These are phyloP conservation scores for Oncorhynchus tshawytscha DNA, from an alignment of 2,113 vertebrate species.

Conservation along the genomic window DNA sequence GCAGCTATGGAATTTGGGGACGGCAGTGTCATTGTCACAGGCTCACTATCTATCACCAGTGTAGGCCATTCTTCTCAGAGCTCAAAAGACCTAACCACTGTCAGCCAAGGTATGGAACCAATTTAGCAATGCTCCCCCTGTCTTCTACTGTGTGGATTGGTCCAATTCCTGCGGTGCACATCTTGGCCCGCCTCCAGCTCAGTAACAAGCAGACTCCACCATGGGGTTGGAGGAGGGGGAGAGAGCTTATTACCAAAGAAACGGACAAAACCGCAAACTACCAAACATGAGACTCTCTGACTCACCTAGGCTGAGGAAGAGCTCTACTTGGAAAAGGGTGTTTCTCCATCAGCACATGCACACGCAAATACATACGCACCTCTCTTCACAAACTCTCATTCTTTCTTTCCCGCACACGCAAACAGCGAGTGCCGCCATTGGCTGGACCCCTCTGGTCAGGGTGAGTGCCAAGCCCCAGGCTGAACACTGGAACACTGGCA, in stretches of 20 bases:
- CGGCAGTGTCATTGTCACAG: conserved; percentile 36
- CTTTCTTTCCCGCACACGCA: conserved; percentile 21
- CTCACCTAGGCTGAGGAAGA: conserved; percentile 58
- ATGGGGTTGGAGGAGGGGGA: conserved; percentile 22
- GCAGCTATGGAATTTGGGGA: conserved; percentile 50
- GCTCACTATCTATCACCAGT: conserved; percentile 24
- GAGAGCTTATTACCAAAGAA: conserved; percentile 53
- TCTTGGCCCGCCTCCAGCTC: conserved; percentile 59
- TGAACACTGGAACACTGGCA: conserved; percentile 67
- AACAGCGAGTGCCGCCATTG: conserved; percentile 52
- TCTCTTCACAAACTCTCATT: not conserved
- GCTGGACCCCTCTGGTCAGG: conserved; percentile 69
- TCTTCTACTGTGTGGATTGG: conserved; percentile 61
- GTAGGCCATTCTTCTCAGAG: conserved; percentile 22
- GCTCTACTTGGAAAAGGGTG: conserved; percentile 36
- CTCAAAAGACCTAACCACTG: conserved; percentile 58
- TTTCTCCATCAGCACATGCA: conserved; percentile 8
- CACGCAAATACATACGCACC: not conserved
- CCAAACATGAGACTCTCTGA: conserved; percentile 40
- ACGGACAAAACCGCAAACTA: conserved; percentile 44
- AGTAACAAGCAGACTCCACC: conserved; percentile 48
- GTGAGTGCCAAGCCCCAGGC: conserved; percentile 69
- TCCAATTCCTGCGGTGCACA: conserved; percentile 51
- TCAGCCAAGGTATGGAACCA: conserved; percentile 70
- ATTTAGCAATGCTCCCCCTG: conserved; percentile 58